Conservation (phyloP, 2,113 vertebrate species). For the Tretioscincus oriximinensis region DNA sequence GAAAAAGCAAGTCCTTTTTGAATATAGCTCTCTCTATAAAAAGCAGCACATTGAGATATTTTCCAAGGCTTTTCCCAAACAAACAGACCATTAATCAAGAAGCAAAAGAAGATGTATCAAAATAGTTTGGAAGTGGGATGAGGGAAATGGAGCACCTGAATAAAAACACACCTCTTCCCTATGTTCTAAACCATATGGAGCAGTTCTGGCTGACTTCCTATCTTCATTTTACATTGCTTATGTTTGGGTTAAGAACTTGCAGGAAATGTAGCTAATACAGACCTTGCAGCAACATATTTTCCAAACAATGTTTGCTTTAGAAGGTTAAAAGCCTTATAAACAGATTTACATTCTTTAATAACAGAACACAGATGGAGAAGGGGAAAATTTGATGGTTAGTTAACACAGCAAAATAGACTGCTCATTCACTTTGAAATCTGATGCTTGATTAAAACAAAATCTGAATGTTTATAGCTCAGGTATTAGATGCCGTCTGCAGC, state of each 20-base stretch:
- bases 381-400: conserved; percentile 88
- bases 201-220: conserved; percentile 37
- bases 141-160: background rate
- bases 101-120: no score
- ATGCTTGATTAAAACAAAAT: conserved; percentile 66
- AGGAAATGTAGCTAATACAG: conserved; percentile 68
- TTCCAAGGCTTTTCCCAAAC: no score
- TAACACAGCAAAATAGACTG: conserved; percentile 81
- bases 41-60: no score
- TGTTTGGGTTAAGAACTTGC: conserved; percentile 58
- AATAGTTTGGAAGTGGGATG: background rate
- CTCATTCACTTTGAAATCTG: conserved; percentile 75
- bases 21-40: no score
- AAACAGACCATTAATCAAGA: no score
- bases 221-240: background rate
- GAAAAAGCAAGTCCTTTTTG: no score
- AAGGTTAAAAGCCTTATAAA: conserved; percentile 79
- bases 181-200: conserved; percentile 25
- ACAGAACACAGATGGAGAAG: conserved; percentile 82
- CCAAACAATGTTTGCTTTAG: conserved; percentile 75
- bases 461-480: conserved; percentile 42
- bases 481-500: conserved; percentile 59
- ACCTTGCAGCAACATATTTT: conserved; percentile 71
- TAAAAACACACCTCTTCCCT: background rate
- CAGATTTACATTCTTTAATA: conserved; percentile 77